Percentiles rank a stretch among this genome's conserved stretches.
Evolutionary conservation across 1,140 invertebrate species (phyloP).

Genomic region (Nymphalis io): DNA sequence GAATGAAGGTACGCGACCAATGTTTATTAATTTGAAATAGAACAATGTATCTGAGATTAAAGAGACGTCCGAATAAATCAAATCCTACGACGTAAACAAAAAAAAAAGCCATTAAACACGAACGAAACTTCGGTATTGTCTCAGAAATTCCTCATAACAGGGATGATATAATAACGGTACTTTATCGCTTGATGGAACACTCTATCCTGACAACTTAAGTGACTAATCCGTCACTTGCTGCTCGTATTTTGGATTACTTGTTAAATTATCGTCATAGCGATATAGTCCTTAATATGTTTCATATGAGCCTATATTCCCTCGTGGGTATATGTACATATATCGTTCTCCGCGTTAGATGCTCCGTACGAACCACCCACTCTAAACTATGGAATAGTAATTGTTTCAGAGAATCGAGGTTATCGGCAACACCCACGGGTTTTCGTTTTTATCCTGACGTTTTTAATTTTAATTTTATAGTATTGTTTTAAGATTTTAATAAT

Average conservation of each 20-base stretch:
- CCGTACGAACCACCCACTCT: not conserved
- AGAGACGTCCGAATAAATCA: not conserved
- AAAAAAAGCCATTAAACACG: not conserved
- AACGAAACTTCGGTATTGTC: not conserved
- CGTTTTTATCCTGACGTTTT: constrained; percentile 10
- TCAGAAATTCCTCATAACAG: not conserved
- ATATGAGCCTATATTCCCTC: not conserved
- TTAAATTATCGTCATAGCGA: not conserved
- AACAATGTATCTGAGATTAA: constrained; percentile 7
- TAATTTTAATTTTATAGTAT: not conserved
- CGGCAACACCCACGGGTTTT: constrained; percentile 9
- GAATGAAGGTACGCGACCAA: not conserved
- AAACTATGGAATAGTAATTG: constrained; percentile 12
- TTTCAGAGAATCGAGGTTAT: constrained; percentile 16
- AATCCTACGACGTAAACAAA: constrained; percentile 2
- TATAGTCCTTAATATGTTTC: not conserved
- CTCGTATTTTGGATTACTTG: not conserved
- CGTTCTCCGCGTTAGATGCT: not conserved
- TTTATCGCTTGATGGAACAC: constrained; percentile 19
- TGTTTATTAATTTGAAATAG: constrained; percentile 8
- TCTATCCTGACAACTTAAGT: constrained; percentile 21
- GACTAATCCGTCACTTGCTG: constrained; percentile 17
- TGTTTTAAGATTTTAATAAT: not conserved
- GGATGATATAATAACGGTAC: constrained; percentile 13
- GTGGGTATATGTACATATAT: not conserved